phyloP scores from a whole-genome alignment of 2,797 vertebrate species.

The Naso thynnoides region DNA sequence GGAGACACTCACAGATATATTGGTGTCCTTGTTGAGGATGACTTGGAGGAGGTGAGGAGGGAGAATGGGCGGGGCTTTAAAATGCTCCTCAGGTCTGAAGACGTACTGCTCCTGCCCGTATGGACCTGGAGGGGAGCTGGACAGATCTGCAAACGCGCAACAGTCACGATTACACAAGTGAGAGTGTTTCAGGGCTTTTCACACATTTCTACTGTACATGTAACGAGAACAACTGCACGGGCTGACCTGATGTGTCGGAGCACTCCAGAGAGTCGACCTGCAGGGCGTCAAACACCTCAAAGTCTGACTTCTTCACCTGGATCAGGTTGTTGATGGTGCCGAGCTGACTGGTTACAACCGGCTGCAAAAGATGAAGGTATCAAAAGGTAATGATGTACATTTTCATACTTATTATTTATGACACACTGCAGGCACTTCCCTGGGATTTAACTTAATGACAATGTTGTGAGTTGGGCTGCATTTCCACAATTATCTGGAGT shows the following conservation, averaged over 20 bases:
- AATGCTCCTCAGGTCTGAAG: conserved; percentile 94
- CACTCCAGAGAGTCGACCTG: conserved; percentile 96
- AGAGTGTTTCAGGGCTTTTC: neutral
- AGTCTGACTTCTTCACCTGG: conserved; percentile 97
- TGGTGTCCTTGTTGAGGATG: conserved; percentile 99
- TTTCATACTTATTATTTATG: conserved; percentile 6
- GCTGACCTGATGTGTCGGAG: conserved; percentile 92
- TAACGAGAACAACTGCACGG: neutral
- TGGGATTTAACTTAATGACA: neutral
- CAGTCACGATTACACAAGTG: neutral
- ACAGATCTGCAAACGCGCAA: conserved; percentile 87
- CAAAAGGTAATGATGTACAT: neutral
- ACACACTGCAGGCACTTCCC: neutral
- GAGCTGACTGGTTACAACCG: conserved; percentile 95
- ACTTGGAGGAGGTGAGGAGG: conserved; percentile 98
- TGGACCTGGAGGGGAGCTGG: conserved; percentile 95
- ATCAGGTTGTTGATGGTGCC: conserved; percentile 99
- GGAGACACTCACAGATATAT: conserved; percentile 91
- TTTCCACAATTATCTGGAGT: neutral
- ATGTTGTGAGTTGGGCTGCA: neutral
- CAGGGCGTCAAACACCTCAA: conserved; percentile 97
- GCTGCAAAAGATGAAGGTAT: conserved; percentile 75
- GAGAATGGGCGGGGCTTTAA: conserved; percentile 96
- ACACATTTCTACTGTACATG: neutral
- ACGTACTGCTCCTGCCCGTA: conserved; percentile 94